Evolutionary conservation across 2,113 vertebrate genomes (phyloP), one percentile per base, ranked within the genome.

Genomic region (Paradoxurus hermaphroditus): DNA sequence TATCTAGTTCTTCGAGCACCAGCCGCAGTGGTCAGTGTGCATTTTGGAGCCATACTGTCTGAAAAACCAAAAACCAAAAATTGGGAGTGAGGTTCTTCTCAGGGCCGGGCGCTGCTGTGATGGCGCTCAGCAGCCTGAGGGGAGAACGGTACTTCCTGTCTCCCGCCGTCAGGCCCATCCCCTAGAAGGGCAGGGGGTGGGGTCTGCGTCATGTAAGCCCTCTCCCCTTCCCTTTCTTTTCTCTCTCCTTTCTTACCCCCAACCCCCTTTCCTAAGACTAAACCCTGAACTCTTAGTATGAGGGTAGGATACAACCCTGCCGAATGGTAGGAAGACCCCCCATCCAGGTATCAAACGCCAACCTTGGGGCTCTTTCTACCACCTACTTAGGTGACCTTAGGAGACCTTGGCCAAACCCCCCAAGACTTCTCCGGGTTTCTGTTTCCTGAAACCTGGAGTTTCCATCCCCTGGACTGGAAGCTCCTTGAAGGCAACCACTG

Each of bases 1-100:
- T 7, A 0, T 46, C 86, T 5, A 0, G 59, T 8, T 51, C 56
- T 59, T 7, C 44, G 23, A 29, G 19, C 25, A 10, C 5, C 46
- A 23, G 53, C 3, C 0, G 8, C 5, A 68, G n/a, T 0, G n/a
- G 7, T 19, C 1, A 1, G 12, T 34, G 49, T 68, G 65, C 18
- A 13, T 16, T 9, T 44, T 44, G 65, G 19, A 75, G 65, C 36
- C 34, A 9, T 1, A 16, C 3, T 19, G 44, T 67, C 31, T 65
- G 15, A 70, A 70, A 36, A 65, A 4, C 13, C 34, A 68, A 36
- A 53, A 49, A 49, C 49, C 49, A 15, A 16, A 23, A 59, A 59
- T 8, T 23, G 19, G 21, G 56, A 59, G 4, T 23, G 77, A 36
- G 49, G 31, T 19, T 51, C 77, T 12, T 70, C 62, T 78, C 36